Percentiles rank a stretch among this genome's conserved stretches.
These are phyloP conservation scores for Pinna nobilis DNA, from an alignment of 1,140 invertebrate genomes.

Conservation along the genomic window DNA sequence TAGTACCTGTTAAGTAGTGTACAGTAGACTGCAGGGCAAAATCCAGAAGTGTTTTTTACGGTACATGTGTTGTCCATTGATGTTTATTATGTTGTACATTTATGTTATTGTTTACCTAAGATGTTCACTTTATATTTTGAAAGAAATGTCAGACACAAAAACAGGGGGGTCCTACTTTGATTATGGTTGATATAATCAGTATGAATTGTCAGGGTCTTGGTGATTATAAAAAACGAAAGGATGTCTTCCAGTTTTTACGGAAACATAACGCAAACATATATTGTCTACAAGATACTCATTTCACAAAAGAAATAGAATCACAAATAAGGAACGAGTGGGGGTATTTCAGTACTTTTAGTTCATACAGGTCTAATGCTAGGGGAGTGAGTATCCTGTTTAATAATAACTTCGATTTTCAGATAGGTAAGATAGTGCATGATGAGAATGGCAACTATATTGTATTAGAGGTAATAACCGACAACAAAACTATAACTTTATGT, in stretches of 20 bases:
- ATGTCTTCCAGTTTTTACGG: constrained; percentile 10
- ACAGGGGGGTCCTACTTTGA: neutral
- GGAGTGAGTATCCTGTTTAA: constrained; percentile 2
- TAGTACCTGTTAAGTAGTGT: too few relatives aligned
- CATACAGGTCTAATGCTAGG: constrained; percentile 9
- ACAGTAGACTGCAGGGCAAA: too few relatives aligned
- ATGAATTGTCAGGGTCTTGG: constrained; percentile 14
- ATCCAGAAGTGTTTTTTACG: too few relatives aligned
- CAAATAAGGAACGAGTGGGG: constrained; percentile 31
- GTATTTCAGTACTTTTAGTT: constrained; percentile 22
- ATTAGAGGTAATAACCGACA: too few relatives aligned
- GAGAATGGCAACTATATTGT: too few relatives aligned
- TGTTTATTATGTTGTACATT: too few relatives aligned
- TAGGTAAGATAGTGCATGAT: neutral
- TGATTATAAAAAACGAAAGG: constrained; percentile 6
- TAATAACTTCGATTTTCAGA: neutral
- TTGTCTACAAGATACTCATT: constrained; percentile 37
- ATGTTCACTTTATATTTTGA: too few relatives aligned
- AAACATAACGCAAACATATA: neutral
- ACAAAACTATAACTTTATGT: too few relatives aligned
- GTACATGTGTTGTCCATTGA: too few relatives aligned
- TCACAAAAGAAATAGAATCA: constrained; percentile 17
- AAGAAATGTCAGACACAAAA: too few relatives aligned
- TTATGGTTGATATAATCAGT: neutral
- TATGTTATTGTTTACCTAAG: too few relatives aligned